phyloP scores from a whole-genome alignment of 2,113 vertebrate genomes.

The Eurypyga helias region DNA sequence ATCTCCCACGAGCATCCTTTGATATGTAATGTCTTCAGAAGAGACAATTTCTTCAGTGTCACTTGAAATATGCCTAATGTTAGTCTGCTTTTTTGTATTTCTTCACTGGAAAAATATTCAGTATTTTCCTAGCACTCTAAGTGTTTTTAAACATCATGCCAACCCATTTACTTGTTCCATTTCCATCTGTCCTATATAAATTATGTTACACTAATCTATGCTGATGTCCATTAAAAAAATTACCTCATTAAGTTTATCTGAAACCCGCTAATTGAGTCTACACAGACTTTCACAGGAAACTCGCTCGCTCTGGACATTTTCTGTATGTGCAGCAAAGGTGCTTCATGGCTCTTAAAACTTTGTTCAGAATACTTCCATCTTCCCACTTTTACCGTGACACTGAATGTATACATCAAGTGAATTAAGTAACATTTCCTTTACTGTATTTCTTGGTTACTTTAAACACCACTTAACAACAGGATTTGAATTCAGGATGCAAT shows the following conservation, averaged over 20 bases:
- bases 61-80: background rate
- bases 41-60: background rate
- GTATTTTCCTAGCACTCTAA: background rate
- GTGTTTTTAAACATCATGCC: background rate
- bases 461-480: background rate
- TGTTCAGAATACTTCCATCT: background rate
- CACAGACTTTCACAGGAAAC: background rate
- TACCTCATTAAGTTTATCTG: background rate
- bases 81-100: background rate
- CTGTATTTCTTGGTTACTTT: background rate
- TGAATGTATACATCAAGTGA: background rate
- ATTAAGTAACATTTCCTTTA: background rate
- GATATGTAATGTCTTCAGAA: background rate
- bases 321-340: background rate
- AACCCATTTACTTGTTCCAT: background rate
- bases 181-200: background rate
- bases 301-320: background rate
- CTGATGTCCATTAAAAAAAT: background rate
- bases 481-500: background rate
- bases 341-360: background rate
- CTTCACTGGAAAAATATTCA: background rate
- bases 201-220: background rate
- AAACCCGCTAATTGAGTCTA: background rate
- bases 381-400: background rate
- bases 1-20: background rate